Evolutionary conservation across 2,888 invertebrate genomes (phyloP), one percentile per base, ranked within the genome.

Genomic region (Agonum fuliginosum): DNA sequence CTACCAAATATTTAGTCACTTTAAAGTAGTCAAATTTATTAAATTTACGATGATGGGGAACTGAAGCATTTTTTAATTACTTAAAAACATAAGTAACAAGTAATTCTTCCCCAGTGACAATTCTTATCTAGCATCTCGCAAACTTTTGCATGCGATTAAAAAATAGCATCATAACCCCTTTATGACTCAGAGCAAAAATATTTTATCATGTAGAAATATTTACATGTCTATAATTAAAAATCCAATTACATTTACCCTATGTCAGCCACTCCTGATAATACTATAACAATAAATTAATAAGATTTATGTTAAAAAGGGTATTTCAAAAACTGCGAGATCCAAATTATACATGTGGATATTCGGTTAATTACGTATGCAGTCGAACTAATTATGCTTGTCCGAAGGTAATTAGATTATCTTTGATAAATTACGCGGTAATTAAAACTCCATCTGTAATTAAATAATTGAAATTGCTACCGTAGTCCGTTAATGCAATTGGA

Each of bases 351-450:
- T 70, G 46, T 43, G 48, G 46, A 74, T 67, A 67, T 75, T 67
- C 48, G 46, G 43, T 75, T 73, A 75, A 75, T 75, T 67, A 75
- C 48, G 48, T 75, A 75, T 75, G 65, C 75, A 34, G 5, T 10
- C 10, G 46, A 58, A 48, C 75, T 75, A 67, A 75, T 75, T 75
- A 75, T 75, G 46, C 75, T 67, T 67, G 62, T 62, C 48, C 30
- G 30, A 48, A 41, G 69, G 70, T 77, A 77, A 70, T 77, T 77
- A 70, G 54, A 70, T 77, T 77, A 77, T 77, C 70, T 77, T 51
- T 77, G 77, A 77, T 77, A 77, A 69, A 77, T 77, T 77, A 77
- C 70, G 43, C 41, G 41, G 70, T 77, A 77, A 77, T 77, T 77
- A 77, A 77, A 77, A 77, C 30, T 70, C 70, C 74, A 74, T 65